phyloP scores from a whole-genome alignment of 2,888 invertebrate genomes.

The Himalopsyche tibetana region DNA sequence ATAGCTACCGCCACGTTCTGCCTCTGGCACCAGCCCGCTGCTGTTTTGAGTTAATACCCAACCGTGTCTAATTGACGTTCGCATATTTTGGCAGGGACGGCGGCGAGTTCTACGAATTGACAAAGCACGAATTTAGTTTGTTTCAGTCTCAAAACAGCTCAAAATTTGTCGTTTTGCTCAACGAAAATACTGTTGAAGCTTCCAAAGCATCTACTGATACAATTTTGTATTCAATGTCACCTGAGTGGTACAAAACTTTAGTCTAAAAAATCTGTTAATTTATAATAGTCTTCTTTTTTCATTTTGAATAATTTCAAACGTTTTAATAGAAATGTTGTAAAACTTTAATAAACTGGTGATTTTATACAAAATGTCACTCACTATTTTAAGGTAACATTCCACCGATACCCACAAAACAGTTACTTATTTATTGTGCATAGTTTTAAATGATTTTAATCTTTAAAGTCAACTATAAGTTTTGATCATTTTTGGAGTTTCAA shows the following conservation, averaged over 20 bases:
- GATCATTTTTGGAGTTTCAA: no score
- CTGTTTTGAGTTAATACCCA: slow-evolving; percentile 49
- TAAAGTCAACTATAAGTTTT: no score
- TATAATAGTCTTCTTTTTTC: no score
- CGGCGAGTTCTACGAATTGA: slow-evolving; percentile 59
- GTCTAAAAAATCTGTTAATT: no score
- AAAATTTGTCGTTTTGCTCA: neutral
- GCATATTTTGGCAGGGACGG: slow-evolving; percentile 62
- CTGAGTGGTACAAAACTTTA: neutral
- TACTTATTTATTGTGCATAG: no score
- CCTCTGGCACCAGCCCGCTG: slow-evolving; percentile 1
- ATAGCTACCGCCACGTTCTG: slow-evolving; percentile 22
- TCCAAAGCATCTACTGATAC: neutral
- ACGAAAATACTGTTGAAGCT: neutral
- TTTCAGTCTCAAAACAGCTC: slow-evolving; percentile 1
- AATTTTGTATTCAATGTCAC: neutral
- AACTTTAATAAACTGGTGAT: no score
- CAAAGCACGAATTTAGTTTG: slow-evolving; percentile 31
- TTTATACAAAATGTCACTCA: no score
- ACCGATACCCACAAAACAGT: no score
- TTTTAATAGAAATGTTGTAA: no score
- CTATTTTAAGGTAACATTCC: no score
- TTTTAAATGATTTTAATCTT: no score
- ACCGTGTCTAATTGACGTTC: slow-evolving; percentile 62
- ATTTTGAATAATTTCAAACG: no score